Conservation (phyloP, 2,797 vertebrate genomes). For the Pangasius larnaudii region DNA sequence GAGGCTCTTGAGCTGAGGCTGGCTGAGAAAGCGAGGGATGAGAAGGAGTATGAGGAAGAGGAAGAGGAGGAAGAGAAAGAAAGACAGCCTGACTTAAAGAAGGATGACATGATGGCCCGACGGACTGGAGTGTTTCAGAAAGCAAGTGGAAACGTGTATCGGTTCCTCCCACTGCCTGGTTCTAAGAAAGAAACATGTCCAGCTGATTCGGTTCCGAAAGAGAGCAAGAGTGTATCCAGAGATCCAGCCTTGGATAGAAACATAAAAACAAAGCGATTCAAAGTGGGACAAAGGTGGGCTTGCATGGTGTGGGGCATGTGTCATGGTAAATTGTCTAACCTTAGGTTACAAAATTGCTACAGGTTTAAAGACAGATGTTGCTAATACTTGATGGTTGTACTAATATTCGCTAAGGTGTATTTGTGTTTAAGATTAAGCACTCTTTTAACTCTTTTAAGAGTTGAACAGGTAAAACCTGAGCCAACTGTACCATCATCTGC, state of each 20-base stretch:
- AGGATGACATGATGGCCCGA: constrained; percentile 86
- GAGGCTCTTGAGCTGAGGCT: constrained; percentile 65
- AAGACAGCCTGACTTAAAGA: constrained; percentile 76
- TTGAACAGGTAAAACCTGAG: constrained; percentile 57
- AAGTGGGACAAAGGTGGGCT: constrained; percentile 59
- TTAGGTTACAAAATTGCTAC: background rate
- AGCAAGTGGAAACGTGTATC: constrained; percentile 58
- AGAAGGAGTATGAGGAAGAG: constrained; percentile 61
- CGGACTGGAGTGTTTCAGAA: constrained; percentile 79
- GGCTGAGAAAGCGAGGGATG: constrained; percentile 64
- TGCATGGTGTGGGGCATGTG: constrained; percentile 17
- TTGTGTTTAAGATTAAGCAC: background rate
- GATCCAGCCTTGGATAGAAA: constrained; percentile 44
- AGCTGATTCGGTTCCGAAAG: constrained; percentile 11
- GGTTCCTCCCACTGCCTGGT: constrained; percentile 72
- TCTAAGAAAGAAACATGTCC: constrained; percentile 50
- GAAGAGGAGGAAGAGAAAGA: constrained; percentile 70
- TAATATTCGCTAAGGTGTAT: background rate
- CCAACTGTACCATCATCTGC: constrained; percentile 32
- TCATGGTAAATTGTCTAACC: background rate
- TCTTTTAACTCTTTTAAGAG: constrained; percentile 71
- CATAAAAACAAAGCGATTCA: constrained; percentile 58
- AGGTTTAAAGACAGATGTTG: background rate
- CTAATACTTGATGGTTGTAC: background rate
- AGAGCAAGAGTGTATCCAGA: background rate